Percentiles rank a stretch among this genome's conserved stretches.
Evolutionary conservation across 1,140 invertebrate species (phyloP).

Genomic region (Stegodyphus dumicola): DNA sequence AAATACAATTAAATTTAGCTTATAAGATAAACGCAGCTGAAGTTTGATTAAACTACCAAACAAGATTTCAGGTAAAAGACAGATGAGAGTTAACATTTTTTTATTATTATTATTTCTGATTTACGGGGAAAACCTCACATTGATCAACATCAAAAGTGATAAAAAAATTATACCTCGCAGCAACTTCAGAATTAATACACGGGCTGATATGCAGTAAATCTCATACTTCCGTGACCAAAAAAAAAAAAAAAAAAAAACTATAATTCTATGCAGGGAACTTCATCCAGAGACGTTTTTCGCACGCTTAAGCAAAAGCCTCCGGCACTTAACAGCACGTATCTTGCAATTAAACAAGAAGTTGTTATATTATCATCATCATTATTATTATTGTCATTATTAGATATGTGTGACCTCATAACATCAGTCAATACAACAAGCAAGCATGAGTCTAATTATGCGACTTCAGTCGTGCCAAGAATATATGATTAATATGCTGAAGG

Average conservation of each 20-base stretch:
- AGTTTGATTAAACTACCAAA: no score
- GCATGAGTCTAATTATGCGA: background rate
- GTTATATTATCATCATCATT: background rate
- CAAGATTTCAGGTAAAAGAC: no score
- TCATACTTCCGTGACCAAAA: no score
- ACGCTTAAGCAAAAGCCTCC: background rate
- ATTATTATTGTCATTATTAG: background rate
- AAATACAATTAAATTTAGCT: no score
- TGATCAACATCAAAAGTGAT: no score
- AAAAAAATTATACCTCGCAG: no score
- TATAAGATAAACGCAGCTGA: no score
- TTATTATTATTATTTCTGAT: no score
- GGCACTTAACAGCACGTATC: background rate
- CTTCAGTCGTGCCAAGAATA: background rate
- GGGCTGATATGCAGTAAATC: no score
- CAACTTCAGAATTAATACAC: no score
- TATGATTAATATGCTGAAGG: background rate
- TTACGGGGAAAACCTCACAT: no score
- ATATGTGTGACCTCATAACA: background rate
- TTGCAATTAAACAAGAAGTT: background rate
- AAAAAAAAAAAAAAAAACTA: background rate
- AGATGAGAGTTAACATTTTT: no score
- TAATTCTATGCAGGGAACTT: background rate
- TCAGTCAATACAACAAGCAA: background rate
- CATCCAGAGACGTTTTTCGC: background rate